Evolutionary conservation across 2,113 vertebrate species (phyloP).

Genomic region (Xenus cinereus): DNA sequence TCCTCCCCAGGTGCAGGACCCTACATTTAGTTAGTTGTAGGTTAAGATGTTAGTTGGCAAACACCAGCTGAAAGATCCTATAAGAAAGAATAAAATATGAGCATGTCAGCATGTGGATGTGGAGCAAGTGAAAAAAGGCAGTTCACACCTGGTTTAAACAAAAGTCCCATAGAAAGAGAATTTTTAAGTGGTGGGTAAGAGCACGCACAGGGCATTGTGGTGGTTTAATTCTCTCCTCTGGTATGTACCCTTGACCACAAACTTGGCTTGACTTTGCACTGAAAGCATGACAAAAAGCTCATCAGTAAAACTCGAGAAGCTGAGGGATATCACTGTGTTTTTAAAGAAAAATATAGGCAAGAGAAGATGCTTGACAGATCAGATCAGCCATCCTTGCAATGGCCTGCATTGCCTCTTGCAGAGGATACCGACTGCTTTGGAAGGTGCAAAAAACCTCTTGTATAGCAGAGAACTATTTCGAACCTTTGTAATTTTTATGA

Average conservation of each 20-base stretch:
- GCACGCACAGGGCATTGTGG: neutral
- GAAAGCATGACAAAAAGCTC: neutral
- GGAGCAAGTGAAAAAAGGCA: neutral
- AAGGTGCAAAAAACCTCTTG: neutral
- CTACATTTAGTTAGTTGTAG: no score
- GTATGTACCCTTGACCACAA: neutral
- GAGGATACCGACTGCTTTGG: neutral
- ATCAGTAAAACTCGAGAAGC: neutral
- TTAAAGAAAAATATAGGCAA: neutral
- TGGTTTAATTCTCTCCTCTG: neutral
- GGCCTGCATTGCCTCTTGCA: neutral
- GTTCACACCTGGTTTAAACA: neutral
- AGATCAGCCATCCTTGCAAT: neutral
- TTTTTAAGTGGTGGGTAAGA: neutral
- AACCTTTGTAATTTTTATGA: neutral
- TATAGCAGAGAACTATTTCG: neutral
- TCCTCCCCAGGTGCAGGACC: no score
- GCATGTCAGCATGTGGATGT: neutral
- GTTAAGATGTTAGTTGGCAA: neutral
- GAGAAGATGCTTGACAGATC: neutral
- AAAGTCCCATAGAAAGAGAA: neutral
- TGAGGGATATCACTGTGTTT: neutral
- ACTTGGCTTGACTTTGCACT: neutral
- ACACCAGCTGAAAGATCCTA: neutral
- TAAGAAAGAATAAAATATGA: neutral